phyloP scores from a whole-genome alignment of 2,113 vertebrate species.

The Gymnorhina tibicen region DNA sequence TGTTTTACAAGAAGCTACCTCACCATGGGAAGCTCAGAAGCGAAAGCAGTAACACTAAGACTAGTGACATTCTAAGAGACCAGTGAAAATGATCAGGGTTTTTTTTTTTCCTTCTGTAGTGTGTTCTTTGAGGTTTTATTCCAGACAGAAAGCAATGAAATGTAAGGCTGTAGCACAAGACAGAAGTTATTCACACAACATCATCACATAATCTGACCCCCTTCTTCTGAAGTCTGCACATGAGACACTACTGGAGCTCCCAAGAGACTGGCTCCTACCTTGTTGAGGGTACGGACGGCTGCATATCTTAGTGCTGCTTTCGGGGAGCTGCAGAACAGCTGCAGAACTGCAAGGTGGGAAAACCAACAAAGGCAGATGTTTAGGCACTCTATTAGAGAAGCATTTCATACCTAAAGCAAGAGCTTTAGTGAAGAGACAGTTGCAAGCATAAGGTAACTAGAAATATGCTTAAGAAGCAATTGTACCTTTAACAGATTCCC shows the following conservation, averaged over 20 bases:
- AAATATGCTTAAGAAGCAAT: neutral
- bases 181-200: neutral
- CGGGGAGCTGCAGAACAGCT: slow-evolving; percentile 82
- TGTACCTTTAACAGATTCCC: neutral
- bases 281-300: slow-evolving; percentile 82
- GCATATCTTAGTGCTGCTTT: slow-evolving; percentile 81
- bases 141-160: neutral
- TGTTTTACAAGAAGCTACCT: neutral
- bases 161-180: neutral
- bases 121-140: neutral
- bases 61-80: neutral
- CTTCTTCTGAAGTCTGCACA: neutral
- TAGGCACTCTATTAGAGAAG: neutral
- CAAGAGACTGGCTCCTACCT: slow-evolving; percentile 59
- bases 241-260: neutral
- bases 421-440: neutral
- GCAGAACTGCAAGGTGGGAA: slow-evolving; percentile 71
- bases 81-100: neutral
- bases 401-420: neutral
- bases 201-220: neutral
- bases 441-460: neutral
- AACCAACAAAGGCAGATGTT: neutral
- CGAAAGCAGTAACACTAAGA: neutral
- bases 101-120: neutral
- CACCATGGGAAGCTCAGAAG: neutral